These are phyloP conservation scores for Muscidifurax raptorellus DNA, from an alignment of 1,140 invertebrate genomes.

Conservation along the genomic window DNA sequence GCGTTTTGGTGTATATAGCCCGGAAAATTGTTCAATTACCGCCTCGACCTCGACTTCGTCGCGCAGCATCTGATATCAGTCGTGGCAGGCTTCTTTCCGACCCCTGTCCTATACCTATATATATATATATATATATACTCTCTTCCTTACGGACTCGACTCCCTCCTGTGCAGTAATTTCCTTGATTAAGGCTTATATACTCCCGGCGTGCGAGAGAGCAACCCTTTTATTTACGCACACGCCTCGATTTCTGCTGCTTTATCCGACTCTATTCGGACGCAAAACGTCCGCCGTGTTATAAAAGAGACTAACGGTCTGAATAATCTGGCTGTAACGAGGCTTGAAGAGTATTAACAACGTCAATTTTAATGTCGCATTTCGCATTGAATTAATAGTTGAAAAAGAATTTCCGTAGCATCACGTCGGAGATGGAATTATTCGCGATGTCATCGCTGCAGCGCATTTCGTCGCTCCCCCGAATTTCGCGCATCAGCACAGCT, in stretches of 20 bases:
- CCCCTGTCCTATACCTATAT: too few species aligned
- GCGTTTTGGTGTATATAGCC: constrained; percentile 22
- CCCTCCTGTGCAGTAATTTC: neutral
- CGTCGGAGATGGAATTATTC: too few species aligned
- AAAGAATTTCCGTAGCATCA: too few species aligned
- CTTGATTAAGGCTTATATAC: neutral
- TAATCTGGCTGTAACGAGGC: too few species aligned
- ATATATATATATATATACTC: neutral
- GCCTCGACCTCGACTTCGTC: neutral
- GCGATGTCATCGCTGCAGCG: too few species aligned
- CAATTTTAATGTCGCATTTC: too few species aligned
- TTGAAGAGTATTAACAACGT: too few species aligned
- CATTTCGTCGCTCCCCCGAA: too few species aligned
- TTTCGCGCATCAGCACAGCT: too few species aligned
- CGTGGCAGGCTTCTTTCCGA: neutral
- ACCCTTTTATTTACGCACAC: neutral
- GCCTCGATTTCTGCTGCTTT: neutral
- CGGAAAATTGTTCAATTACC: constrained; percentile 56
- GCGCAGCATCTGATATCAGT: constrained; percentile 5
- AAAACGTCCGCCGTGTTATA: too few species aligned
- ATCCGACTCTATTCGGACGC: neutral
- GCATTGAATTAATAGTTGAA: too few species aligned
- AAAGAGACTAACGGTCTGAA: too few species aligned
- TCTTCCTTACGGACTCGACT: neutral
- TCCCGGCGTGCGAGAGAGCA: neutral